phyloP scores from a whole-genome alignment of 1,140 invertebrate species.

The Caenorhabditis latens region DNA sequence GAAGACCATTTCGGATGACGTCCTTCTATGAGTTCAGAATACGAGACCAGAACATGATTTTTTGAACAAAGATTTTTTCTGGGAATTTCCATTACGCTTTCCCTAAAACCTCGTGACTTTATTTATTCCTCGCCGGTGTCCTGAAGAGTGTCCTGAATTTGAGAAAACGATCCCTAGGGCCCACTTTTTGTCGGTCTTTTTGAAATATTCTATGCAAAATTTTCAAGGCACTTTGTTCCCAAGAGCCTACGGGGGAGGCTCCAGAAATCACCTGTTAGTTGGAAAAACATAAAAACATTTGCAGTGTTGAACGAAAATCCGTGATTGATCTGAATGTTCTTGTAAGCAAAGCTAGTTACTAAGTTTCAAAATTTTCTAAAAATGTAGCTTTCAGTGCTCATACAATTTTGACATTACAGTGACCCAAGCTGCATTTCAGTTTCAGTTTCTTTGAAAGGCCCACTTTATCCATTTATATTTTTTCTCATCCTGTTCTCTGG shows the following conservation, averaged over 20 bases:
- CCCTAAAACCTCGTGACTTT: not conserved
- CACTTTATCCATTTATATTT: too few relatives aligned
- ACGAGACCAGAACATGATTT: constrained; percentile 2
- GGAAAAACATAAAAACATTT: not conserved
- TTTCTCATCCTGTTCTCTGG: too few relatives aligned
- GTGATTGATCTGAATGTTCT: too few relatives aligned
- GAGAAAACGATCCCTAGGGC: not conserved
- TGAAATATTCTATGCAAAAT: not conserved
- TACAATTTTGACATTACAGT: too few relatives aligned
- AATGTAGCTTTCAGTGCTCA: too few relatives aligned
- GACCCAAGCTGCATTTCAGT: too few relatives aligned
- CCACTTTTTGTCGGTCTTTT: constrained; percentile 8
- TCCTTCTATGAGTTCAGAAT: not conserved
- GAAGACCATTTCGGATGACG: not conserved
- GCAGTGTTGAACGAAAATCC: too few relatives aligned
- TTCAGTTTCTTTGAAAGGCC: too few relatives aligned
- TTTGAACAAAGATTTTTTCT: not conserved
- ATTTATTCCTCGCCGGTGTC: not conserved
- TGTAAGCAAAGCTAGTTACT: not conserved
- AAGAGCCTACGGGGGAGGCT: not conserved
- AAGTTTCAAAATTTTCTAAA: too few relatives aligned
- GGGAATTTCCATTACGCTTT: not conserved
- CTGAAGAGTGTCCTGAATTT: not conserved
- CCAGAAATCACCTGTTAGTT: not conserved
- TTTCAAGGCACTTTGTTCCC: not conserved